Evolutionary conservation across 2,888 invertebrate genomes (phyloP).

Genomic region (Tuberolachnus salignus): DNA sequence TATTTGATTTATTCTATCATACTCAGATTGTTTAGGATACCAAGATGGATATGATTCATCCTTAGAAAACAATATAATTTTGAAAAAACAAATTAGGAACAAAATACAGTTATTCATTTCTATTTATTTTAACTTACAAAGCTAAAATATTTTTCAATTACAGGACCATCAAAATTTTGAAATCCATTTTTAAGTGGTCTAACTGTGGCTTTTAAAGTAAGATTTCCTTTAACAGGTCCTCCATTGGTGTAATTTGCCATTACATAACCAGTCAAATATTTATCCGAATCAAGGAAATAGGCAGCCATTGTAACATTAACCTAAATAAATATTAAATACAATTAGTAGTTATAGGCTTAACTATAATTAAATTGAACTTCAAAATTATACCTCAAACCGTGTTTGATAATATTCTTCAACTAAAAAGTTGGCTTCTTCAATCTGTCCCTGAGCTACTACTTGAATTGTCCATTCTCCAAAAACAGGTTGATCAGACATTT

Average conservation of each 20-base stretch:
- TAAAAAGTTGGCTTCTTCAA: slow-evolving; percentile 82
- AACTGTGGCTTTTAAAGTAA: slow-evolving; percentile 81
- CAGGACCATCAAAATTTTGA: slow-evolving; percentile 62
- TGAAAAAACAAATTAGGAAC: not conserved
- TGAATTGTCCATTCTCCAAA: slow-evolving; percentile 92
- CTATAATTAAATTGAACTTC: not conserved
- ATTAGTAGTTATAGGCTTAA: slow-evolving; percentile 13
- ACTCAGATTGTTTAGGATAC: slow-evolving; percentile 69
- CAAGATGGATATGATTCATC: slow-evolving; percentile 83
- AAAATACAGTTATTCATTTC: not conserved
- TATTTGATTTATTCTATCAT: slow-evolving; percentile 61
- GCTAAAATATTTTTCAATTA: slow-evolving; percentile 75
- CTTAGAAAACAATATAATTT: slow-evolving; percentile 62
- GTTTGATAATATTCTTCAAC: slow-evolving; percentile 97
- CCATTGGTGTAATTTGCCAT: slow-evolving; percentile 97
- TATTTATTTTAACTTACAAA: slow-evolving; percentile 68
- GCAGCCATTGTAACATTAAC: slow-evolving; percentile 96
- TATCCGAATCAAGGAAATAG: slow-evolving; percentile 87
- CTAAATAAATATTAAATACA: slow-evolving; percentile 62
- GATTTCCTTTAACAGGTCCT: slow-evolving; percentile 85
- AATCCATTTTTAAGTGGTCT: slow-evolving; percentile 67
- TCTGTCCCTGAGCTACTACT: slow-evolving; percentile 83
- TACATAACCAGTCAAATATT: slow-evolving; percentile 81
- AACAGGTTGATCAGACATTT: slow-evolving; percentile 87
- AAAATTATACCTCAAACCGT: slow-evolving; percentile 75